Evolutionary conservation across 2,888 invertebrate species (phyloP).

Genomic region (Xestoiulus laeticollis): DNA sequence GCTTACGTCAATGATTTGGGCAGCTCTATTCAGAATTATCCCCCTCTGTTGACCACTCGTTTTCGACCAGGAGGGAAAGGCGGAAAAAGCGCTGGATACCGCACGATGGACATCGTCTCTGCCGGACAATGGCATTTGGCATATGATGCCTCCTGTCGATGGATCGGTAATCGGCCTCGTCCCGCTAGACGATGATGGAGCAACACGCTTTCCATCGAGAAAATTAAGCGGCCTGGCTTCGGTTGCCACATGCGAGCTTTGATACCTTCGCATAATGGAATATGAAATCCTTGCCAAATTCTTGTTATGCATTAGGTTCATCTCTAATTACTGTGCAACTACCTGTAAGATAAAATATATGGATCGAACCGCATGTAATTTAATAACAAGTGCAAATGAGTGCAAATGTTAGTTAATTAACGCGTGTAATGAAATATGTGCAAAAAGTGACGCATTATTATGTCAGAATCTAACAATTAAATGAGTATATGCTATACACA

Average conservation of each 20-base stretch:
- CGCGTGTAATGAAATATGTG: too few species aligned
- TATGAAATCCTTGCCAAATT: neutral
- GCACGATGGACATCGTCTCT: conserved; percentile 64
- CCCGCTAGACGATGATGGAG: conserved; percentile 55
- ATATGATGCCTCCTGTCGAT: conserved; percentile 58
- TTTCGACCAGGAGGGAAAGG: conserved; percentile 63
- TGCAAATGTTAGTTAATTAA: too few species aligned
- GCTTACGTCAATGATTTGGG: conserved; percentile 63
- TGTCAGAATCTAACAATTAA: too few species aligned
- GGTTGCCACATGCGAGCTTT: neutral
- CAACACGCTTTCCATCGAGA: conserved; percentile 57
- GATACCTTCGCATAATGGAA: conserved; percentile 5
- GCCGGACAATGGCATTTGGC: conserved; percentile 58
- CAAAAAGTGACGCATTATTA: too few species aligned
- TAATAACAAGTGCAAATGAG: too few species aligned
- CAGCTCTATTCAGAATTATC: conserved; percentile 63
- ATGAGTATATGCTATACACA: too few species aligned
- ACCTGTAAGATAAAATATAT: too few species aligned
- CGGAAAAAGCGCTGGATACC: conserved; percentile 63
- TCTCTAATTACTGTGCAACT: neutral
- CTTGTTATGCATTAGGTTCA: neutral
- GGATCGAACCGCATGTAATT: too few species aligned
- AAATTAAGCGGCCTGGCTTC: conserved; percentile 60
- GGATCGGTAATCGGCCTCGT: conserved; percentile 59
- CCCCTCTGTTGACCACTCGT: conserved; percentile 65